Conservation (phyloP, 2,797 vertebrate genomes). For the Microctenopoma stevenorrisi region DNA sequence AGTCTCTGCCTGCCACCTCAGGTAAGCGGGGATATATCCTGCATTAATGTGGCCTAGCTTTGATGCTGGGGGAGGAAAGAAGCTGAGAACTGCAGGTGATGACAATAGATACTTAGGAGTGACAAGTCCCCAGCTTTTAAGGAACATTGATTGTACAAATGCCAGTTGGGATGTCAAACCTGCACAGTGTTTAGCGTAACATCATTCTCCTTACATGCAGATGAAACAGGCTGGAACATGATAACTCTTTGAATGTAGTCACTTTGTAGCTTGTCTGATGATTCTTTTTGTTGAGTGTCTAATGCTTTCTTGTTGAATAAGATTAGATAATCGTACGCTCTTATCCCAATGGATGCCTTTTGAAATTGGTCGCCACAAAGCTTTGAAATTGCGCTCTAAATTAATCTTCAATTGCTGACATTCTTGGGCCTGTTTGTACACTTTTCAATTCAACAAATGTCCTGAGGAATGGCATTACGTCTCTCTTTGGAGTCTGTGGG, state of each 20-base stretch:
- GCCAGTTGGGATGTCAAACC: constrained; percentile 74
- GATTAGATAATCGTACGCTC: constrained; percentile 39
- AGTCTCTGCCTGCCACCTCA: constrained; percentile 82
- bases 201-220: constrained; percentile 71
- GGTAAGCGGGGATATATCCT: constrained; percentile 80
- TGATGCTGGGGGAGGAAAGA: constrained; percentile 75
- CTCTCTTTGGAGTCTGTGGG: constrained; percentile 55
- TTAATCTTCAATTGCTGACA: constrained; percentile 35
- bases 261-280: constrained; percentile 59
- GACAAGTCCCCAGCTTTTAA: constrained; percentile 79
- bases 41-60: constrained; percentile 78
- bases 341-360: constrained; percentile 32
- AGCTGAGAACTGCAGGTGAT: constrained; percentile 63
- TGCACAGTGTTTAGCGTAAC: constrained; percentile 70
- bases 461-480: constrained; percentile 51
- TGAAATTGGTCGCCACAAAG: constrained; percentile 37
- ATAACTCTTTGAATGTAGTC: constrained; percentile 63
- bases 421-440: constrained; percentile 59
- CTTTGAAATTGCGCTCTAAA: constrained; percentile 32
- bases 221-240: constrained; percentile 70
- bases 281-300: constrained; percentile 15
- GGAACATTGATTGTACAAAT: constrained; percentile 76
- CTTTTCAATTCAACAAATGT: constrained; percentile 50
- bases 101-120: constrained; percentile 78
- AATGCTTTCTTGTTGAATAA: constrained; percentile 27